Conservation (phyloP, 1,140 invertebrate genomes). For the Drosophila watanabei region DNA sequence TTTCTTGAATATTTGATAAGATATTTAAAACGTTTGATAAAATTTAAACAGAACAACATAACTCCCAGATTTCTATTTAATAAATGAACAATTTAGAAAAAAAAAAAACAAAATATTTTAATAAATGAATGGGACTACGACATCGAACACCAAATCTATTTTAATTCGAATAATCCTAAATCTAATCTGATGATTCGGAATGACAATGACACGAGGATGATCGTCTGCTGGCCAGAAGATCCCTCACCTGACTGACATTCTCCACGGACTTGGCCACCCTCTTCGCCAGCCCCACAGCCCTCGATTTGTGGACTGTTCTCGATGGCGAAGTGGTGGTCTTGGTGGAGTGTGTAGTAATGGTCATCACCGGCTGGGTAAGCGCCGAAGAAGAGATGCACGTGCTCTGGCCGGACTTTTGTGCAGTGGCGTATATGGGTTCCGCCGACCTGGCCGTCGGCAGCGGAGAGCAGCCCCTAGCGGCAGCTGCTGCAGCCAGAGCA, state of each 20-base stretch:
- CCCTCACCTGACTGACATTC: conserved; percentile 74
- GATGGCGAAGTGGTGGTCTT: conserved; percentile 54
- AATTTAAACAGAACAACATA: too few relatives aligned
- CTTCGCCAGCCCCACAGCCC: conserved; percentile 18
- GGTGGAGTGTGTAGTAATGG: conserved; percentile 60
- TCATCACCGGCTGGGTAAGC: conserved; percentile 76
- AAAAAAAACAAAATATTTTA: background rate
- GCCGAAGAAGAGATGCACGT: conserved; percentile 67
- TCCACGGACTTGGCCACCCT: conserved; percentile 49
- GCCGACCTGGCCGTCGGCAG: conserved; percentile 44
- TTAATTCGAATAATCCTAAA: background rate
- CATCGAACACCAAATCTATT: conserved; percentile 12
- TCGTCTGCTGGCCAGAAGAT: conserved; percentile 41
- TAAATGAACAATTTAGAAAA: background rate
- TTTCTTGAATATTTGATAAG: too few relatives aligned
- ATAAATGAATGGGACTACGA: background rate
- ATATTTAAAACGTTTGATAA: too few relatives aligned
- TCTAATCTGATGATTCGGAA: conserved; percentile 4
- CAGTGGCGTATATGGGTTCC: conserved; percentile 82
- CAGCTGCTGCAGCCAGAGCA: conserved; percentile 66
- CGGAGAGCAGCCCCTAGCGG: conserved; percentile 39
- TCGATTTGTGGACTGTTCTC: conserved; percentile 16
- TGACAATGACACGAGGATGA: conserved; percentile 54
- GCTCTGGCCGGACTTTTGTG: conserved; percentile 78
- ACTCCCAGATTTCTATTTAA: too few relatives aligned